phyloP scores from a whole-genome alignment of 2,797 vertebrate genomes.

The Lates japonicus region DNA sequence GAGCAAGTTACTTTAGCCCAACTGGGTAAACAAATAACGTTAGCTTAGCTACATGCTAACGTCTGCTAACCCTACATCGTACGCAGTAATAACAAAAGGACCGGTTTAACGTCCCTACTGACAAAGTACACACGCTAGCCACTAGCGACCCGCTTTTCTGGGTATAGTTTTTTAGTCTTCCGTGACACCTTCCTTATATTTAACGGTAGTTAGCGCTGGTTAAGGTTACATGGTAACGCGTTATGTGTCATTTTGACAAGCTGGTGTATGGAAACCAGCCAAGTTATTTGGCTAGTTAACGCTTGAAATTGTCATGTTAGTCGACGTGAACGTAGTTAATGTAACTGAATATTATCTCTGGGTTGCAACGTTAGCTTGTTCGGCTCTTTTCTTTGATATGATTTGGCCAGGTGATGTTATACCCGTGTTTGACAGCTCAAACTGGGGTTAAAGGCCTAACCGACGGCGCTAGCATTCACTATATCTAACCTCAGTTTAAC shows the following conservation, averaged over 20 bases:
- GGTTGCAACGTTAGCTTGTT: conserved; percentile 37
- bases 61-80: conserved; percentile 47
- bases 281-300: not conserved
- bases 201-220: conserved; percentile 44
- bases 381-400: conserved; percentile 10
- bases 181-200: conserved; percentile 25
- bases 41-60: conserved; percentile 81
- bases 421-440: conserved; percentile 69
- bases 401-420: conserved; percentile 46
- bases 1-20: conserved; percentile 77
- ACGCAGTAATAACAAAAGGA: conserved; percentile 58
- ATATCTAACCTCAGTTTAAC: conserved; percentile 29
- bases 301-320: not conserved
- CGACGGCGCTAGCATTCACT: conserved; percentile 48
- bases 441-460: conserved; percentile 63
- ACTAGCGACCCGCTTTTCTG: conserved; percentile 14
- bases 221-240: conserved; percentile 41
- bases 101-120: not conserved
- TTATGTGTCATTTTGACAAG: conserved; percentile 36
- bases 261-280: not conserved
- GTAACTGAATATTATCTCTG: not conserved
- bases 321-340: not conserved
- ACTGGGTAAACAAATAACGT: conserved; percentile 80
- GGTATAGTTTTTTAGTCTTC: conserved; percentile 21
- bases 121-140: conserved; percentile 13